Evolutionary conservation across 2,888 invertebrate genomes (phyloP).

Genomic region (Monoplex corrugatus): DNA sequence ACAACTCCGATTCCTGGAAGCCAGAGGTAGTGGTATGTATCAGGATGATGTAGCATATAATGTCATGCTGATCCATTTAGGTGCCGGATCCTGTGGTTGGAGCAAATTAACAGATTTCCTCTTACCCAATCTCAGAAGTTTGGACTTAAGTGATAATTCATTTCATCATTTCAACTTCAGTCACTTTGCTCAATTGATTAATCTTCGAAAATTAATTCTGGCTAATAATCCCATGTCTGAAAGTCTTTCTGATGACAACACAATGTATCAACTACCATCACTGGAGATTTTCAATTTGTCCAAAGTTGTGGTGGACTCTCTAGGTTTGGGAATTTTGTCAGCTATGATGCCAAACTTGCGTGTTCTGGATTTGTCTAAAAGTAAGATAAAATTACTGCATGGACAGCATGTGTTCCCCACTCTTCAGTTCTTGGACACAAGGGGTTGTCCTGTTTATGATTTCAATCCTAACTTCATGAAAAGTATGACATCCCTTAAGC

Average conservation of each 20-base stretch:
- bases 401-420: background rate
- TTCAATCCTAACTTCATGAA: background rate
- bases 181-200: background rate
- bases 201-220: background rate
- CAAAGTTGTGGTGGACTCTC: background rate
- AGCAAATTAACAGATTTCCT: background rate
- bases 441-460: background rate
- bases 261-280: background rate
- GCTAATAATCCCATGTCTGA: background rate
- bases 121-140: background rate
- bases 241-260: background rate
- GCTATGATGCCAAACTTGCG: background rate
- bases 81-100: background rate
- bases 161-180: background rate
- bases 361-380: background rate
- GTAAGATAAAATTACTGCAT: background rate
- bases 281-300: background rate
- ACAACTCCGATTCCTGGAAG: background rate
- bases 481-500: background rate
- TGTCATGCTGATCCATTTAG: background rate
- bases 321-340: background rate
- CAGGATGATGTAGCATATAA: background rate
- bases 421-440: background rate
- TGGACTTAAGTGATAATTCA: constrained; percentile 1
- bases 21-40: background rate